These are phyloP conservation scores for Protobothrops flavoviridis DNA, from an alignment of 2,113 vertebrate genomes.

Conservation along the genomic window DNA sequence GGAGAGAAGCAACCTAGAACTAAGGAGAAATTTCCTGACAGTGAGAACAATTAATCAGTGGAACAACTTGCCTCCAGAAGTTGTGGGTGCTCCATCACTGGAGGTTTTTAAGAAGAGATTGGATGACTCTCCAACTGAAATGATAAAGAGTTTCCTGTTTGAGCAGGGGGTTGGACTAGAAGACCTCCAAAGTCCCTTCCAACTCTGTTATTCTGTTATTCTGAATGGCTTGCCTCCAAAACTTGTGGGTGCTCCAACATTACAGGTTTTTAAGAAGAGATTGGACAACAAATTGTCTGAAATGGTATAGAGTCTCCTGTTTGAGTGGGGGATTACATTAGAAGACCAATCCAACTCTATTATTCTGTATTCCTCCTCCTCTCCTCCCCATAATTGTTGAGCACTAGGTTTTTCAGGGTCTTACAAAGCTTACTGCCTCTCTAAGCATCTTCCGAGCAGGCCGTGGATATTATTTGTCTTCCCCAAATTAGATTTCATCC, in stretches of 20 bases:
- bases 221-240: too few species aligned
- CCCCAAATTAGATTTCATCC: constrained; percentile 53
- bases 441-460: constrained; percentile 6
- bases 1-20: too few species aligned
- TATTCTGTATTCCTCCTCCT: neutral
- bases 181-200: too few species aligned
- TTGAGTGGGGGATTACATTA: neutral
- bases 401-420: neutral
- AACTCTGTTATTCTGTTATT: too few species aligned
- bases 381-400: neutral
- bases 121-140: too few species aligned
- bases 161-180: too few species aligned
- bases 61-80: too few species aligned
- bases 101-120: too few species aligned
- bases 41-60: too few species aligned
- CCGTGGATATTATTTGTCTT: constrained; percentile 17
- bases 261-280: neutral
- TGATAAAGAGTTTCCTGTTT: too few species aligned
- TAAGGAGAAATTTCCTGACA: too few species aligned
- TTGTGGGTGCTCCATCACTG: too few species aligned
- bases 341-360: neutral
- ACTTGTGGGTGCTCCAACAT: neutral
- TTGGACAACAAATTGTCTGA: neutral
- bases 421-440: constrained; percentile 30
- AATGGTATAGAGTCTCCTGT: neutral